Evolutionary conservation across 1,140 invertebrate genomes (phyloP).

Genomic region (Maniola jurtina): DNA sequence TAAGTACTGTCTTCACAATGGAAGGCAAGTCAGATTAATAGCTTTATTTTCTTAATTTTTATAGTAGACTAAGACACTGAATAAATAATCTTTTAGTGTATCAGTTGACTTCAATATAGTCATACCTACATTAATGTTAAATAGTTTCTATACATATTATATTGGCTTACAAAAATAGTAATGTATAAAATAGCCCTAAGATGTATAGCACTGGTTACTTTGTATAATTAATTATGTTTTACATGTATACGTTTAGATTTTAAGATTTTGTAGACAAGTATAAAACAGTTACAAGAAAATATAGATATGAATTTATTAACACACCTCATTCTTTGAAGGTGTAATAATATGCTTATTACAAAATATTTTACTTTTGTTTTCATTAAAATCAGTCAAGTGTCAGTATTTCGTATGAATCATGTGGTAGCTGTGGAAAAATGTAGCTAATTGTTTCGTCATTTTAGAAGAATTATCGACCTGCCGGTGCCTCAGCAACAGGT

Average conservation of each 20-base stretch:
- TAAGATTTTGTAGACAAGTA: conserved; percentile 10
- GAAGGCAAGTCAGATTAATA: no score
- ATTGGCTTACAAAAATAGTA: conserved; percentile 18
- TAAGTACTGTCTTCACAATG: no score
- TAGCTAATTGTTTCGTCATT: conserved; percentile 14
- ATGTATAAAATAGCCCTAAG: conserved; percentile 13
- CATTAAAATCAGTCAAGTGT: conserved; percentile 31
- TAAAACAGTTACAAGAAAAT: conserved; percentile 19
- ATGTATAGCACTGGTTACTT: conserved; percentile 21
- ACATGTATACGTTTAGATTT: neutral
- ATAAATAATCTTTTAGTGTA: no score
- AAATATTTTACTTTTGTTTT: conserved; percentile 9
- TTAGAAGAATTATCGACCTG: conserved; percentile 53
- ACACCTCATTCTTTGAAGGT: conserved; percentile 11
- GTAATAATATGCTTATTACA: conserved; percentile 24
- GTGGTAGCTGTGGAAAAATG: conserved; percentile 18
- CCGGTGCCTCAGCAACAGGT: conserved; percentile 84
- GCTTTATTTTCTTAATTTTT: no score
- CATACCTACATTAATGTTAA: no score
- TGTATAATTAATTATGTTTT: conserved; percentile 1
- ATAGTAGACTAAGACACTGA: no score
- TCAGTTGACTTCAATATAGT: no score
- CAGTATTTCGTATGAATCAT: conserved; percentile 28
- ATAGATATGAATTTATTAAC: conserved; percentile 14
- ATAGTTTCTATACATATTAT: neutral